A percentile compares a stretch with the other conserved stretches of the same genome.
Evolutionary conservation across 1,140 invertebrate species (phyloP).

Genomic region (Zaprionus africanus): DNA sequence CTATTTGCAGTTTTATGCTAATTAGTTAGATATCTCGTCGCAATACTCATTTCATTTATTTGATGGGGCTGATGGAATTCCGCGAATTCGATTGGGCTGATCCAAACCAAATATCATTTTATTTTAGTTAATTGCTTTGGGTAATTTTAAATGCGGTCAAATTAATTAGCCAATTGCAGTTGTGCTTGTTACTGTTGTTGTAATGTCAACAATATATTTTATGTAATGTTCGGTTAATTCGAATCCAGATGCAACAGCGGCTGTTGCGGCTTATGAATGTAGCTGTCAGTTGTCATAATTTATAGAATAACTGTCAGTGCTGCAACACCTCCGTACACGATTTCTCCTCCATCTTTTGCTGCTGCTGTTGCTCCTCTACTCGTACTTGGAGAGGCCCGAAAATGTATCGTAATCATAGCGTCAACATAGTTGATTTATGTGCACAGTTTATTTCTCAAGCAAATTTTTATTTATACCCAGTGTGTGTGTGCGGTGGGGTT

Average conservation of each 20-base stretch:
- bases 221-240: conserved; percentile 55
- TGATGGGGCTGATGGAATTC: conserved; percentile 38
- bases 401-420: conserved; percentile 77
- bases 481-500: not conserved
- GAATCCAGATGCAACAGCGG: conserved; percentile 58
- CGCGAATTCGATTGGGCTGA: conserved; percentile 50
- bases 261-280: conserved; percentile 78
- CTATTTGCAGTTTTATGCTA: conserved; percentile 52
- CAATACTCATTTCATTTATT: conserved; percentile 47
- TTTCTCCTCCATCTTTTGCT: conserved; percentile 54
- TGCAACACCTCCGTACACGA: conserved; percentile 76
- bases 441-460: conserved; percentile 58
- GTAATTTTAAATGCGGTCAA: conserved; percentile 74
- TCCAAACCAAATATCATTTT: conserved; percentile 57
- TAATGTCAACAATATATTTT: conserved; percentile 65
- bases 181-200: conserved; percentile 26
- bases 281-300: conserved; percentile 83
- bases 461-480: conserved; percentile 36
- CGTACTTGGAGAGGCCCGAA: conserved; percentile 55
- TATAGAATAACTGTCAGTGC: conserved; percentile 80
- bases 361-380: conserved; percentile 32
- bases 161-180: conserved; percentile 62
- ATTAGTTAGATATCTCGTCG: conserved; percentile 44
- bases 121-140: conserved; percentile 77
- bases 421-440: conserved; percentile 80